Evolutionary conservation across 1,140 invertebrate species (phyloP), one percentile per base, ranked within the genome.

Genomic region (Wiebesia pumilae): DNA sequence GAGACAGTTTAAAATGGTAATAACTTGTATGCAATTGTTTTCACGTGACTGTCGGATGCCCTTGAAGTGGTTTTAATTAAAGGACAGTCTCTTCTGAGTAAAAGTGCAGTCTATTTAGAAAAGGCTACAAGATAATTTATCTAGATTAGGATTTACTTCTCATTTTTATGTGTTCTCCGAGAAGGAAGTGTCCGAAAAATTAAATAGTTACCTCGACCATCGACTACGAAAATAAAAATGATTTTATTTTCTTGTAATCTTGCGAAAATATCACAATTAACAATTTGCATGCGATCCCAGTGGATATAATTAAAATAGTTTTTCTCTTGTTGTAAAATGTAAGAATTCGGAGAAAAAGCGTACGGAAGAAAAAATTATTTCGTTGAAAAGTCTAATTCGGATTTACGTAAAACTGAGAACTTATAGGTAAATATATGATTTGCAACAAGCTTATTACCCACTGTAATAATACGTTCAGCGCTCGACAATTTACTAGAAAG

Each of bases 401-500:
- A 43, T 43, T 27, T 27, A 75, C 38, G 33, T 43, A 43, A 43
- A 43, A 10, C 1, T 27, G 33, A 16, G 30, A 38, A 43, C 9
- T 40, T 78, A 78, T 54, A 54, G 10, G 27, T 54, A 78, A 30
- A 78, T 54, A 35, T 77, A 27, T 35, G 33, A 21, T 33, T 54
- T 54, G 4, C 40, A 19, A 78, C 47, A 33, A 9, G 47, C 77
- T 54, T 33, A 54, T 78, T 54, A 75, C 21, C 3, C 40, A 7
- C 40, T 4, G 19, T 54, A 54, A 79, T 79, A 54, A 54, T 54
- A 79, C 4, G n/a, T 33, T 33, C 0, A 12, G 1, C 12, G 12
- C 77, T 62, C 65, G 78, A 80, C 54, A 80, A 80, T 80, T 62
- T 80, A 62, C 0, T 80, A 24, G 33, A 80, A 80, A 65, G 78